These are phyloP conservation scores for Paramormyrops hopkinsi DNA, from an alignment of 2,797 vertebrate genomes.

Conservation along the genomic window DNA sequence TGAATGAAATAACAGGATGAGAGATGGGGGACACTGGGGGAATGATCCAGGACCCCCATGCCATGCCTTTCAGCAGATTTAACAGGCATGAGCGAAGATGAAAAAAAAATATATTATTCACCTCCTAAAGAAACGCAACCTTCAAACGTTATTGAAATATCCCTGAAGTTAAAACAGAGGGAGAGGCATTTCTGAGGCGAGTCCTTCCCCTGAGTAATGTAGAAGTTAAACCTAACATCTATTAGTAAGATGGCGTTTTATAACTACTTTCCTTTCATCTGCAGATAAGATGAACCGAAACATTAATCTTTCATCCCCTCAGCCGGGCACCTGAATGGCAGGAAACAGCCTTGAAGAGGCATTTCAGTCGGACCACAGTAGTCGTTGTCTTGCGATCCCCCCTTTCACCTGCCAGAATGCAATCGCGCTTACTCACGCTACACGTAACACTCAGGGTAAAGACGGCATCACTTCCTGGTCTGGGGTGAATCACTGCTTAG, in stretches of 20 bases:
- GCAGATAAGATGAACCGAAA: neutral
- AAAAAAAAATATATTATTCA: neutral
- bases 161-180: neutral
- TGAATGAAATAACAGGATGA: neutral
- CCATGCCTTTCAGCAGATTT: neutral
- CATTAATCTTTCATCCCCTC: neutral
- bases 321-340: neutral
- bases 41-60: neutral
- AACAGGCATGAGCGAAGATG: neutral
- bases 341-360: neutral
- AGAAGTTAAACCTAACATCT: neutral
- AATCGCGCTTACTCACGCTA: neutral
- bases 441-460: neutral
- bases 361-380: neutral
- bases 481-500: neutral
- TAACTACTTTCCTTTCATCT: conserved; percentile 1
- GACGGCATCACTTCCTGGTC: neutral
- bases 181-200: neutral
- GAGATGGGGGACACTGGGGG: neutral
- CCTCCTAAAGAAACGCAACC: neutral
- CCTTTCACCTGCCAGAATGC: neutral
- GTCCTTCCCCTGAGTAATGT: neutral
- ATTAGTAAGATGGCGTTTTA: neutral
- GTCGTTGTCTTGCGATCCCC: neutral
- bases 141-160: neutral